A percentile compares a stretch with the other conserved stretches of the same genome.
phyloP scores from a whole-genome alignment of 2,113 vertebrate species.

The Bubo scandiacus region DNA sequence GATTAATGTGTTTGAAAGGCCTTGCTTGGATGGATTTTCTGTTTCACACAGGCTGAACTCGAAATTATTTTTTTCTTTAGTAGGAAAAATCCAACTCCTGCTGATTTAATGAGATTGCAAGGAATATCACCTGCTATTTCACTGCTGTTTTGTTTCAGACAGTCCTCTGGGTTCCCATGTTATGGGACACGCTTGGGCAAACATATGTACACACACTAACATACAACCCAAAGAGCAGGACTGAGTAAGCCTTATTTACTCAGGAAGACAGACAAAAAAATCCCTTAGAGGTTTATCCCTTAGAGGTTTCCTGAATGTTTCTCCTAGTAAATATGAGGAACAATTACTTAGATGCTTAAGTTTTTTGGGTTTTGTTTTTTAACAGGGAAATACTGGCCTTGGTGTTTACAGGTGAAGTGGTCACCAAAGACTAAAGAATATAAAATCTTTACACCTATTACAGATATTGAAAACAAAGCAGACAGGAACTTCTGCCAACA shows the following conservation, averaged over 20 bases:
- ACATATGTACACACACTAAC: accelerated
- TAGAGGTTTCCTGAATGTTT: neutral
- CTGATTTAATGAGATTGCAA: neutral
- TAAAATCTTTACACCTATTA: neutral
- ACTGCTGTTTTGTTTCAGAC: neutral
- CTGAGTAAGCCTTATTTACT: neutral
- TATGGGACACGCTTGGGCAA: neutral
- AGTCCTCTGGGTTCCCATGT: neutral
- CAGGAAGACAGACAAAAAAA: neutral
- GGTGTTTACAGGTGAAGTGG: neutral
- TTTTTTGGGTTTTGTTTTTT: neutral
- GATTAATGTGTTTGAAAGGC: neutral
- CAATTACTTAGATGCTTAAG: neutral
- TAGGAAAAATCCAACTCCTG: neutral
- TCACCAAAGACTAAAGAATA: neutral
- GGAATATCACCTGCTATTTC: accelerated
- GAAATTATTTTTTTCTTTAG: neutral
- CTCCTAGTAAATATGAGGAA: neutral
- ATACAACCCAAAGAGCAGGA: neutral
- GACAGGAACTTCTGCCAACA: neutral
- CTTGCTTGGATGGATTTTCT: neutral
- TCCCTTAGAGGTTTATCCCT: neutral
- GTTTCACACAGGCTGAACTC: neutral
- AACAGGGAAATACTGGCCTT: neutral
- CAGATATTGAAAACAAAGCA: neutral